These are phyloP conservation scores for Catalaphyllia jardinei DNA, from an alignment of 64 coral and sea anemone species.

Conservation along the genomic window DNA sequence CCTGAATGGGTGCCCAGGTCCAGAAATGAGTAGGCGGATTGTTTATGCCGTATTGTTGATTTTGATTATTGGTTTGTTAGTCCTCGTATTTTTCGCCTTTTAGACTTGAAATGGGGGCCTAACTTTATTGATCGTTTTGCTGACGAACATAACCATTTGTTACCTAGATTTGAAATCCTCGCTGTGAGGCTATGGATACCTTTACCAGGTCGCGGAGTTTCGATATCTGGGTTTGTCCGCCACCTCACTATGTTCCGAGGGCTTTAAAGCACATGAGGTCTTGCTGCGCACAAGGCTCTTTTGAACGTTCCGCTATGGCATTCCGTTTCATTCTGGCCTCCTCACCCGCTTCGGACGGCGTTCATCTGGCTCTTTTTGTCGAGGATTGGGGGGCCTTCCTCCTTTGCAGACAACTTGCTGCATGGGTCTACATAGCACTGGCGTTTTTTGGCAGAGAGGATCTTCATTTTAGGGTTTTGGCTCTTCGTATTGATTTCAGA, in stretches of 20 bases:
- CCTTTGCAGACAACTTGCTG: conserved; percentile 37
- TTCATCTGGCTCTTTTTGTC: conserved; percentile 12
- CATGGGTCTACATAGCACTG: conserved; percentile 45
- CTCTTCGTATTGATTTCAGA: conserved; percentile 53
- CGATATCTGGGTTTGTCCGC: conserved; percentile 30
- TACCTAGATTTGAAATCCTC: conserved; percentile 27
- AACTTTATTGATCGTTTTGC: conserved; percentile 1
- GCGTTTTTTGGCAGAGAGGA: conserved; percentile 41
- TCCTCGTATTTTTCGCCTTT: background rate
- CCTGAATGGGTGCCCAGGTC: too few species aligned
- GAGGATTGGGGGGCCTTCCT: background rate
- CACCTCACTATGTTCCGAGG: conserved; percentile 12
- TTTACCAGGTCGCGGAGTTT: conserved; percentile 1
- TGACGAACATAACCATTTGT: conserved; percentile 3
- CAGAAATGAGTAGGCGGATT: too few species aligned
- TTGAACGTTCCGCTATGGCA: conserved; percentile 1
- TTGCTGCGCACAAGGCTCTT: background rate
- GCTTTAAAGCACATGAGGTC: conserved; percentile 23
- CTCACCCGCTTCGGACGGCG: background rate
- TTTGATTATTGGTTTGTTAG: conserved; percentile 23
- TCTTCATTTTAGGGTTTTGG: conserved; percentile 47
- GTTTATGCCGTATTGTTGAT: background rate
- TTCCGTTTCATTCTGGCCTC: conserved; percentile 17
- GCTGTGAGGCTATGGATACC: conserved; percentile 24
- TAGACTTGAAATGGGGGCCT: conserved; percentile 24